Evolutionary conservation across 1,140 invertebrate species (phyloP), one percentile per base, ranked within the genome.

Genomic region (Aphelinus certus): DNA sequence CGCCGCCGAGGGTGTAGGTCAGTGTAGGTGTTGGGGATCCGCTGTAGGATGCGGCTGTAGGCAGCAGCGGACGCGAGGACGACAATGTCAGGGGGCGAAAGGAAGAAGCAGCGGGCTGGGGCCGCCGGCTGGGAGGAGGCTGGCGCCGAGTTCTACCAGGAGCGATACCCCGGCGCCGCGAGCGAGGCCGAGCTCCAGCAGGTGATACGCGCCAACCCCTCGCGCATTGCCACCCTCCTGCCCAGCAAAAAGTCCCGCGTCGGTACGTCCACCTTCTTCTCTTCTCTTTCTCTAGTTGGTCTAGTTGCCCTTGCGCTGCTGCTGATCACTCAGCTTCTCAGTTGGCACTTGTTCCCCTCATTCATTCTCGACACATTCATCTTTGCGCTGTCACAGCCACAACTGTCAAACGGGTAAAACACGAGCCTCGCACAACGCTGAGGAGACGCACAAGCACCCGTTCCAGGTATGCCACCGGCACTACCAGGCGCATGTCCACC

Each of bases 121-220:
- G 89, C 87, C 2, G 89, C 91, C 61, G 92, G 93, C 3, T 95
- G 94, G 94, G 94, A 95, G 88, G 94, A 95, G 83, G 94, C 94
- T 47, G 94, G 94, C 1, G 91, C 90, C 5, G 94, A 96, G 87
- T 96, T 96, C 88, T 95, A 95, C 87, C 93, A 95, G 83, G 94
- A 95, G 85, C 91, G 93, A 80, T 96, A 95, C 86, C 94, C 94
- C 1, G 92, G 90, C 0, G 92, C 89, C 42, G 92, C 89, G 4
- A 88, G 88, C n/a, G 92, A 94, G 77, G 89, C 90, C 49, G 92
- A 94, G 77, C 85, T 91, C 62, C 89, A 90, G 68, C 92, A 93
- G 80, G 91, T 89, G 55, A 80, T 92, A 7, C 90, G 92, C 79
- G 89, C 90, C 79, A 92, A 94, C 86, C 92, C 93, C 9, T 90